Conservation (phyloP, 1,140 invertebrate genomes). For the Anastrepha ludens region DNA sequence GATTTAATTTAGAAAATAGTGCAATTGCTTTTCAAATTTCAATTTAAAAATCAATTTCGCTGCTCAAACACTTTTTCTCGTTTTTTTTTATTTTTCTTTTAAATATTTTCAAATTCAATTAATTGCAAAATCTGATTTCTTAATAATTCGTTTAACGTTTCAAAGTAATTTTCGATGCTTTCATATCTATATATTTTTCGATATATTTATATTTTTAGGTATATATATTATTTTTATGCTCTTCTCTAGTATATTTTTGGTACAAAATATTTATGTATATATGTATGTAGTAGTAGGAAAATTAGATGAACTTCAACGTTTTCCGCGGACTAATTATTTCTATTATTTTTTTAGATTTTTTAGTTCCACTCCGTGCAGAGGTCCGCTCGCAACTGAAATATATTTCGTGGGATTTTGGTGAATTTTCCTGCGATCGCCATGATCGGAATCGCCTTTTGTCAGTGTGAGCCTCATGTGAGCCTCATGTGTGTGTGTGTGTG, state of each 20-base stretch:
- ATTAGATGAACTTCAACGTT: slow-evolving; percentile 66
- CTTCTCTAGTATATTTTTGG: slow-evolving; percentile 60
- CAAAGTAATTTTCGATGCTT: slow-evolving; percentile 33
- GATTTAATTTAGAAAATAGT: neutral
- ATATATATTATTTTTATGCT: slow-evolving; percentile 45
- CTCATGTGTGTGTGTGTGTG: neutral
- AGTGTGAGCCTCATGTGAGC: neutral
- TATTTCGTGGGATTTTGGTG: slow-evolving; percentile 53
- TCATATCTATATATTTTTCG: slow-evolving; percentile 39
- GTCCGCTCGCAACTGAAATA: slow-evolving; percentile 74
- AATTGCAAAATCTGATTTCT: slow-evolving; percentile 8
- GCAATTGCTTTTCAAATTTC: neutral
- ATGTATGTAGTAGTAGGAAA: slow-evolving; percentile 64
- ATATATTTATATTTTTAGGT: slow-evolving; percentile 65
- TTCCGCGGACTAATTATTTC: slow-evolving; percentile 73
- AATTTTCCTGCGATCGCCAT: slow-evolving; percentile 22
- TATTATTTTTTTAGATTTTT: slow-evolving; percentile 70
- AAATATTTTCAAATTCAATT: neutral
- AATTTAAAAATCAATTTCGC: neutral
- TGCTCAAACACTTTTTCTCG: neutral
- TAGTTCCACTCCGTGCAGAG: slow-evolving; percentile 74
- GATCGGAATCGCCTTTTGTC: neutral
- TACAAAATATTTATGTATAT: slow-evolving; percentile 62
- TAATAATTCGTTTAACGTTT: neutral
- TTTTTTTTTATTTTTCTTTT: neutral